Evolutionary conservation across 2,113 vertebrate species (phyloP).

Genomic region (Brachyistius frenatus): DNA sequence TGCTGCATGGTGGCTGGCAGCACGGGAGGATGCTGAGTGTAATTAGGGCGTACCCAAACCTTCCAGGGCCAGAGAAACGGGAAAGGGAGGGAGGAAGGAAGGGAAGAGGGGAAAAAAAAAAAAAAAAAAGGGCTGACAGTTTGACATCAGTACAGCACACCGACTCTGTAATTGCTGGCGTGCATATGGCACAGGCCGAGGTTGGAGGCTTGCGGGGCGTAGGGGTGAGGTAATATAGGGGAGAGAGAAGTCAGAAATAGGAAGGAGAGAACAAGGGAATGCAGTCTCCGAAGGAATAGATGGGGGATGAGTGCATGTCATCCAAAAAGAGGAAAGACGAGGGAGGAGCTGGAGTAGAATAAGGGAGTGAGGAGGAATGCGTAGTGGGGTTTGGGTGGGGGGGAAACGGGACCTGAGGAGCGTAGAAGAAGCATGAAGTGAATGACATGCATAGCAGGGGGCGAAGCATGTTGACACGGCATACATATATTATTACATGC

Average conservation of each 20-base stretch:
- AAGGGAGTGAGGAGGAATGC: conserved; percentile 21
- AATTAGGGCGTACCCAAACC: conserved; percentile 76
- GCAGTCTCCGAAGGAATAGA: conserved; percentile 39
- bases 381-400: background rate
- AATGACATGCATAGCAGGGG: conserved; percentile 60
- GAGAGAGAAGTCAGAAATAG: conserved; percentile 50
- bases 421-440: conserved; percentile 42
- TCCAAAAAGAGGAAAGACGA: background rate
- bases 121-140: conserved; percentile 66
- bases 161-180: conserved; percentile 72
- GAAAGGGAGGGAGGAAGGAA: background rate
- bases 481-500: conserved; percentile 58
- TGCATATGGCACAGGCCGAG: conserved; percentile 46
- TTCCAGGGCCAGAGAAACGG: conserved; percentile 47
- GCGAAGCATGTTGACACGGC: conserved; percentile 69
- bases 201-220: conserved; percentile 46
- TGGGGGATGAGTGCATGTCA: conserved; percentile 44
- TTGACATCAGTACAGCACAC: conserved; percentile 74
- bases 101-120: background rate
- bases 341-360: conserved; percentile 19
- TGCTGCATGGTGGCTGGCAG: conserved; percentile 56
- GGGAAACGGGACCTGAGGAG: conserved; percentile 8
- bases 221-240: conserved; percentile 26
- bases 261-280: conserved; percentile 17
- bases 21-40: conserved; percentile 65